phyloP scores from a whole-genome alignment of 2,113 vertebrate species.

The Tragelaphus strepsiceros region DNA sequence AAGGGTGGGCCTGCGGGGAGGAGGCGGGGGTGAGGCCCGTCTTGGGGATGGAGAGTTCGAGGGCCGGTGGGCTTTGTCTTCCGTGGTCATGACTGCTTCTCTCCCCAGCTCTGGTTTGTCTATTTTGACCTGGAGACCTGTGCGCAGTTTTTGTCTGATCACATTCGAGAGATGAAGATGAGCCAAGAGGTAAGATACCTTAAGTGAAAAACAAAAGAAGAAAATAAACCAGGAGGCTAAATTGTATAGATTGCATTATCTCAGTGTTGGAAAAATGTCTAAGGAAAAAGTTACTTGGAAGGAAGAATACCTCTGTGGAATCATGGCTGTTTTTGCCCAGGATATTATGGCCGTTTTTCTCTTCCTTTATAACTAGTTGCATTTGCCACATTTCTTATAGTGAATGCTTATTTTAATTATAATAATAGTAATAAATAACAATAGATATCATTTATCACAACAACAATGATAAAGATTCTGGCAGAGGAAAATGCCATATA shows the following conservation, averaged over 20 bases:
- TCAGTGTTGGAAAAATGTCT: not conserved
- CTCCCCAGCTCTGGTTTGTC: conserved; percentile 80
- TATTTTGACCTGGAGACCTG: conserved; percentile 74
- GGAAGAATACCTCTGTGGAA: not conserved
- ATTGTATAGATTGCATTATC: not conserved
- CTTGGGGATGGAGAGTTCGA: not conserved
- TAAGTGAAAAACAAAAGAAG: not conserved
- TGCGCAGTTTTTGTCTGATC: conserved; percentile 72
- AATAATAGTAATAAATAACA: not conserved
- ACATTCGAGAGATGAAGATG: conserved; percentile 71
- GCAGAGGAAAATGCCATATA: not conserved
- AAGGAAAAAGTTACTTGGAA: not conserved
- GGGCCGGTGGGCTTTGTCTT: not conserved
- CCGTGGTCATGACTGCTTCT: not conserved
- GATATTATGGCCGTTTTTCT: not conserved
- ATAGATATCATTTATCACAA: not conserved
- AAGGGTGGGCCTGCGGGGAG: accelerated
- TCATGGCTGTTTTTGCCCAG: not conserved
- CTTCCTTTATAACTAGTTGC: not conserved
- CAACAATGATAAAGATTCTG: not conserved
- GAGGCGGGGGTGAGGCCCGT: not conserved
- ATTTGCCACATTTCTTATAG: not conserved
- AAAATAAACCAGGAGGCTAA: not conserved
- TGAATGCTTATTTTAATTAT: not conserved
- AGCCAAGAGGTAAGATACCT: conserved; percentile 67